Conservation (phyloP, 2,888 invertebrate species). For the Chydorus sphaericus region DNA sequence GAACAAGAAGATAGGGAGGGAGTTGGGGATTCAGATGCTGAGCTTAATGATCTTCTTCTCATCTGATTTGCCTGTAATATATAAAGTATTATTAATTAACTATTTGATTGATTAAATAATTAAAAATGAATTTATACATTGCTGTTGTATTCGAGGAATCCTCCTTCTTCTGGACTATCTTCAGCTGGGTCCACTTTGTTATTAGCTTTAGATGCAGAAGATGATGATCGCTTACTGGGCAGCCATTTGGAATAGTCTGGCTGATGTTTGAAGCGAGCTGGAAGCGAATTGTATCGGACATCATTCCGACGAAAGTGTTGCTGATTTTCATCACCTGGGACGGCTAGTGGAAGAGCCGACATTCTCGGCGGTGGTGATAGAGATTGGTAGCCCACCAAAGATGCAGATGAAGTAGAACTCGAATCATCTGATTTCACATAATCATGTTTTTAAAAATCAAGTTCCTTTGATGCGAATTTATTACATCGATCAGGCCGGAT, state of each 20-base stretch:
- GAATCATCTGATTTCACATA: background rate
- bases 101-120: too few species aligned
- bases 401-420: background rate
- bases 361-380: conserved; percentile 3
- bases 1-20: conserved; percentile 15
- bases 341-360: background rate
- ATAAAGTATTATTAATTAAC: too few species aligned
- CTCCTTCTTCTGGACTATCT: conserved; percentile 15
- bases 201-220: background rate
- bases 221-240: background rate
- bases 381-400: background rate
- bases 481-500: background rate
- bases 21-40: too few species aligned
- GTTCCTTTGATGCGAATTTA: background rate
- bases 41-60: background rate
- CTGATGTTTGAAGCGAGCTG: conserved; percentile 1
- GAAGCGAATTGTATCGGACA: conserved; percentile 11
- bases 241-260: background rate
- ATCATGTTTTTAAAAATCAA: background rate
- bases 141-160: conserved; percentile 7
- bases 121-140: too few species aligned
- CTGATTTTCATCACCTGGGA: background rate
- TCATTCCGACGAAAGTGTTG: conserved; percentile 4
- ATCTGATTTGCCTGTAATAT: too few species aligned
- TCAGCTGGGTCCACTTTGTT: background rate